Percentiles rank a stretch among this genome's conserved stretches.
Evolutionary conservation across 2,888 invertebrate species (phyloP).

Genomic region (Emesis russula): DNA sequence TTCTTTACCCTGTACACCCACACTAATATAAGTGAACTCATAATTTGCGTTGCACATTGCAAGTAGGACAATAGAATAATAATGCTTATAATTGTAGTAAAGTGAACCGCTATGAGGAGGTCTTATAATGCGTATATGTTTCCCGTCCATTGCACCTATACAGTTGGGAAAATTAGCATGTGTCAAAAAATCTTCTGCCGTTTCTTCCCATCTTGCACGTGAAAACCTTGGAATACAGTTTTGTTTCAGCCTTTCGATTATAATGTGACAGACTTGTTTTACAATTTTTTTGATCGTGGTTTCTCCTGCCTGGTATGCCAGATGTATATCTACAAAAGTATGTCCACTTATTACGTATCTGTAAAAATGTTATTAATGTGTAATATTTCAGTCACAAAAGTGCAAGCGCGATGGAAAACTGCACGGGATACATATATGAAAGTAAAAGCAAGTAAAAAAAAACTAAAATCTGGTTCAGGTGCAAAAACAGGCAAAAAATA

Average conservation of each 20-base stretch:
- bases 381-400: constrained; percentile 55
- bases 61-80: constrained; percentile 21
- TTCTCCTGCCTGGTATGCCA: constrained; percentile 81
- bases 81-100: neutral
- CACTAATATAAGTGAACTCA: neutral
- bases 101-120: too few species aligned
- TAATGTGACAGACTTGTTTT: constrained; percentile 86
- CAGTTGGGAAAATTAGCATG: constrained; percentile 69
- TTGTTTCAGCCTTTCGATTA: constrained; percentile 84
- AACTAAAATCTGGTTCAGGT: constrained; percentile 81
- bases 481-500: constrained; percentile 72
- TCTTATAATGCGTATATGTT: too few species aligned
- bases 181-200: constrained; percentile 78
- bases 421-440: constrained; percentile 49
- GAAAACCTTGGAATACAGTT: constrained; percentile 82
- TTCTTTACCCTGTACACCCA: constrained; percentile 80
- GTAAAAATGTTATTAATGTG: neutral
- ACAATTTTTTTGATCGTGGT: constrained; percentile 85
- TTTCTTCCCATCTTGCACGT: constrained; percentile 82
- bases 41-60: neutral
- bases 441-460: constrained; percentile 63
- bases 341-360: neutral
- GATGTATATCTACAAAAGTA: neutral
- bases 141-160: too few species aligned
- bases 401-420: constrained; percentile 80